Evolutionary conservation across 2,888 invertebrate species (phyloP), one percentile per base, ranked within the genome.

Genomic region (Watsonalla cultraria): DNA sequence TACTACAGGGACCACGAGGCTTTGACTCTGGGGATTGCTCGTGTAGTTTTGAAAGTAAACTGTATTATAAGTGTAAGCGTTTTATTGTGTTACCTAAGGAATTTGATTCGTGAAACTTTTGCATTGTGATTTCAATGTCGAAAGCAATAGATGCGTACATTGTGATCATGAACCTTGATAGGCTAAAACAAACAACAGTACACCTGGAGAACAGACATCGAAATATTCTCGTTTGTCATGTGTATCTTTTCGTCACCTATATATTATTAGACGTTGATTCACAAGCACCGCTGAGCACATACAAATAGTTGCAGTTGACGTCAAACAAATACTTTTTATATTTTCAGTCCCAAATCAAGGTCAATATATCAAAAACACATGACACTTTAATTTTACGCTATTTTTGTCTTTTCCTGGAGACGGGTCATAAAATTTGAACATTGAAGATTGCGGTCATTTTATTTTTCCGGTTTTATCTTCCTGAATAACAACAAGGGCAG

Each of bases 261-360:
- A 70, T 78, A 78, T 77, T 78, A 85, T 82, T 85, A 89, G 78
- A 67, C 62, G 76, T 84, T 86, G 89, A 90, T 84, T 90, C 90
- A 90, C 77, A 71, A 68, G 64, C 66, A 70, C 64, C 64, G 64
- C 70, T 70, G 70, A 74, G 66, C 74, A 70, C 75, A 74, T 79
- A 66, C 70, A 83, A 86, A 89, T 86, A 85, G 82, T 76, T 72
- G 54, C 65, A 62, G 56, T 66, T 85, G 84, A 85, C 87, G 86
- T 86, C 86, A 85, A 81, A 78, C 73, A 73, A 76, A 64, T 75
- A 74, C 76, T 78, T 81, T 68, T 66, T 65, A 68, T 69, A 72
- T 66, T 42, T 11, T 11, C 42, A 42, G 11, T 42, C 67, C 60
- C 54, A 65, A 59, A 70, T 74, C 71, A 77, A 72, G 72, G 74